A percentile compares a stretch with the other conserved stretches of the same genome.
Conservation (phyloP, 2,888 invertebrate genomes). For the Heteropelma amictum region DNA sequence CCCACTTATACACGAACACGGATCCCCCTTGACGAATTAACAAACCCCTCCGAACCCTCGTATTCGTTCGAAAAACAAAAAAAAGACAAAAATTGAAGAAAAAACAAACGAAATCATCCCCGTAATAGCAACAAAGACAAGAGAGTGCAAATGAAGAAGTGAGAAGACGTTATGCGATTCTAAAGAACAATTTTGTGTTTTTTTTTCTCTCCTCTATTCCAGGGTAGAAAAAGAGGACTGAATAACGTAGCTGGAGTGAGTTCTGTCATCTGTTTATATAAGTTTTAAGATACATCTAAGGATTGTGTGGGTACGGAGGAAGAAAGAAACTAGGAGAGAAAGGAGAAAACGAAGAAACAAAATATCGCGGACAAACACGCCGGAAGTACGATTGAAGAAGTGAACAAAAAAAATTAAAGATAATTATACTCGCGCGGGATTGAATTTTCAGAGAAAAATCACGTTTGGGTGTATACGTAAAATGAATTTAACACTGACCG, state of each 20-base stretch:
- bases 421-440: constrained; percentile 25
- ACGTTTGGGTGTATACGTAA: too few species aligned
- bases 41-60: constrained; percentile 36
- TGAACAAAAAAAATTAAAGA: not conserved
- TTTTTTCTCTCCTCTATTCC: constrained; percentile 59
- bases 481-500: too few species aligned
- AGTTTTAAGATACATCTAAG: constrained; percentile 66
- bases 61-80: too few species aligned
- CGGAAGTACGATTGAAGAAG: not conserved
- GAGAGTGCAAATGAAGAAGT: constrained; percentile 22
- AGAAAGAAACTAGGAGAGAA: constrained; percentile 5
- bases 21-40: constrained; percentile 1
- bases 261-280: constrained; percentile 71
- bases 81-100: too few species aligned
- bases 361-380: constrained; percentile 5
- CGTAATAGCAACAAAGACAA: constrained; percentile 9
- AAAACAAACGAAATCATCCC: constrained; percentile 29
- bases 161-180: constrained; percentile 15
- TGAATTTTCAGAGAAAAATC: constrained; percentile 29
- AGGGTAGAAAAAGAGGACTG: constrained; percentile 75
- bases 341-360: not conserved
- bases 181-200: constrained; percentile 25
- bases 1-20: not conserved
- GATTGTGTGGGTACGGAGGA: constrained; percentile 24
- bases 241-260: constrained; percentile 66